Percentiles rank a stretch among this genome's conserved stretches.
phyloP scores from a whole-genome alignment of 2,797 vertebrate genomes.

The Vultur gryphus region DNA sequence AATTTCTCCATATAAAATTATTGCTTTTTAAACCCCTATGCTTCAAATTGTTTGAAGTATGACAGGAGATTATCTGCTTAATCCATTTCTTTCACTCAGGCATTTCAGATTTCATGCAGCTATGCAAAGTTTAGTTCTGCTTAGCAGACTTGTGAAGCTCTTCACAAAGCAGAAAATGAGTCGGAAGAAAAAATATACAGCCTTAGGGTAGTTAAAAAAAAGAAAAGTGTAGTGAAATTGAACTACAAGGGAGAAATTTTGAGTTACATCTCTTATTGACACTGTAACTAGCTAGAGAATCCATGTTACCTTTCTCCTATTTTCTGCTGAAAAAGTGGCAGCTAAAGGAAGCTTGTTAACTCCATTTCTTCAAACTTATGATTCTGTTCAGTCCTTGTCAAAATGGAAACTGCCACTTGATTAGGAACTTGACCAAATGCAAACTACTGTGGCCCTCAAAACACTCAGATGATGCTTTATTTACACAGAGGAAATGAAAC shows the following conservation, averaged over 20 bases:
- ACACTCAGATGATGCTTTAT: neutral
- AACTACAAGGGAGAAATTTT: neutral
- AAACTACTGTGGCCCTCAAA: neutral
- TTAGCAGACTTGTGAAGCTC: neutral
- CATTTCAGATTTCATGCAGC: neutral
- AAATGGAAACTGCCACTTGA: neutral
- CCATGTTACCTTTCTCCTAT: neutral
- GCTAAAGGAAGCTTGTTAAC: neutral
- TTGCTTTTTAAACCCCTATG: neutral
- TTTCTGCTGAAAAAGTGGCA: neutral
- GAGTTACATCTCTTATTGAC: neutral
- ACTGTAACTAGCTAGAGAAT: neutral
- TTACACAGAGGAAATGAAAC: neutral
- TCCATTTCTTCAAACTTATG: neutral
- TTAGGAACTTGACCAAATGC: neutral
- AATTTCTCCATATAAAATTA: neutral
- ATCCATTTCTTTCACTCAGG: neutral
- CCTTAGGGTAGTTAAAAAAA: neutral
- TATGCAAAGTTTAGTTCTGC: neutral
- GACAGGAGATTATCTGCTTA: conserved; percentile 22
- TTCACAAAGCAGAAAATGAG: neutral
- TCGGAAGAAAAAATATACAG: neutral
- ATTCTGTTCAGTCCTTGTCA: neutral
- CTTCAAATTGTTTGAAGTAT: neutral
- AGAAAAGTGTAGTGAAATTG: neutral